Base-by-base conservation (phyloP, 1,140 invertebrate species). In the Pachyrhynchus sulphureomaculatus region DNA sequence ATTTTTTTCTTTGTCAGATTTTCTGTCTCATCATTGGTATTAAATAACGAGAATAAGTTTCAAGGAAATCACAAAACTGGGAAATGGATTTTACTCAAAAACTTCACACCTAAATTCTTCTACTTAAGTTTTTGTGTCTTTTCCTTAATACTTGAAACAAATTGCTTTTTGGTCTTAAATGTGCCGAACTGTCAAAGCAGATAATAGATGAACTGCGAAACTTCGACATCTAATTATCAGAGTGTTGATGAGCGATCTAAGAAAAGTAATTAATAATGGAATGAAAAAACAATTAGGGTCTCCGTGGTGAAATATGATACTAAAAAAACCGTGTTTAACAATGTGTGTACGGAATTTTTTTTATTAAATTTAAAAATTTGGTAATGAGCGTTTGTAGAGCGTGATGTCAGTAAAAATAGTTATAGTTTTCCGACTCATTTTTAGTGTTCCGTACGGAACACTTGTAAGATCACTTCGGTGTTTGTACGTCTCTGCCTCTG, bases 141-240 rank as follows among this genome's bases (percentile, higher is more conserved):
- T 61, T 63, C 54, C 45, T 55, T 56, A 62, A 66, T 66, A 66
- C 60, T 39, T 44, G 36, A 57, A 66, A 66, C 64, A 66, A 66
- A 66, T 66, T 66, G 54, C 54, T 66, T 62, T 29, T 56, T 51
- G 33, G 57, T 49, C 63, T 54, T 54, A 36, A 59, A 49, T 47
- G 53, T 57, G 47, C 54, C 41, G 32, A 52, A 49, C 59, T 66
- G 64, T 66, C 64, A 54, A 48, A 24, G 17, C 10, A 58, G 37
- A 66, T 66, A 66, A 66, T 66, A 56, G 64, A 66, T 65, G 58
- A 59, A 62, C 60, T 57, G 41, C 24, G 49, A 34, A 49, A 57
- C 39, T 52, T 52, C 60, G 41, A 54, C 42, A 45, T 54, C 63
- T 56, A 65, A 61, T 65, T 65, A 64, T 49, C 17, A 26, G 47